Evolutionary conservation across 2,113 vertebrate species (phyloP), one percentile per base, ranked within the genome.

Genomic region (Parotia lawesii): DNA sequence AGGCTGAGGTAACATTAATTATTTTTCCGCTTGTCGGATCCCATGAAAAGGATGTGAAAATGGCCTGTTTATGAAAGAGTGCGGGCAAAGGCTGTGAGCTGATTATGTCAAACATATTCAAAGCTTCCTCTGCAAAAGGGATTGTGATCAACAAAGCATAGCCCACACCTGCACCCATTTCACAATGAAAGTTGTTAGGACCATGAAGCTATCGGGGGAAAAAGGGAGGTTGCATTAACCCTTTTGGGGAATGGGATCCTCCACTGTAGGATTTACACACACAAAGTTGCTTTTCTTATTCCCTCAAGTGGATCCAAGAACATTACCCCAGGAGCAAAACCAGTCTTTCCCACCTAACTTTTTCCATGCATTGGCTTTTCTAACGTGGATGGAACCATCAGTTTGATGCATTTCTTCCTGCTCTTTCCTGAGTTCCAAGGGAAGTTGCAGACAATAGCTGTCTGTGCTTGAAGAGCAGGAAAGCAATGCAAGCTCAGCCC

Each of bases 11-110:
- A 99, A 99, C 98, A 98, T 99, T 99, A 99, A 99, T 99, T 99
- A 99, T 99, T 99, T 99, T 99, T 99, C 99, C 99, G 99, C 99
- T 97, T 99, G 99, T 99, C 99, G 89, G 98, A 99, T 99, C 97
- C 97, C 97, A 99, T 99, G 99, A 99, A 98, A 98, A 97, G 97
- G 96, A 97, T 94, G 97, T 98, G 98, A 98, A 98, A 98, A 97
- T 94, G 97, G 98, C 98, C 98, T 97, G 97, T 97, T 97, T 98
- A 97, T 98, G 97, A 97, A 98, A 98, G 97, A 97, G 97, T 96
- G 94, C 96, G 96, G 98, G 98, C 98, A 97, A 97, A 98, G 98
- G 98, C 98, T 97, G 98, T 98, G 98, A 98, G 98, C 98, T 98
- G 98, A 99, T 98, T 98, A 99, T 98, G 98, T 99, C 99, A 99